These are phyloP conservation scores for Hassar affinis DNA, from an alignment of 2,113 vertebrate species.

Conservation along the genomic window DNA sequence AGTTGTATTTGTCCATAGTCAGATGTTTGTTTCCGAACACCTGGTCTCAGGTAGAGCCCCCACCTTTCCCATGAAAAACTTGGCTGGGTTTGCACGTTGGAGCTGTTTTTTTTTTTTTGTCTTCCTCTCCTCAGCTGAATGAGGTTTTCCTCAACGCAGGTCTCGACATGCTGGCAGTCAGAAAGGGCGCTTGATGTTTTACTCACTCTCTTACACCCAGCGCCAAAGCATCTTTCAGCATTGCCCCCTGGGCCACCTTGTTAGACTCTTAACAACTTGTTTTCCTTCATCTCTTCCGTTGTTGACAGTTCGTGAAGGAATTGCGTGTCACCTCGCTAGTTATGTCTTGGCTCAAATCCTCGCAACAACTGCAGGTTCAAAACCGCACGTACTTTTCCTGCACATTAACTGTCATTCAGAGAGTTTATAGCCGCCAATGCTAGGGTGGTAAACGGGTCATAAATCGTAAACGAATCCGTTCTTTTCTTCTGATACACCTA, in stretches of 20 bases:
- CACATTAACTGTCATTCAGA: conserved; percentile 43
- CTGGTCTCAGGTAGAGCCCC: conserved; percentile 7
- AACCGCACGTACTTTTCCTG: conserved; percentile 60
- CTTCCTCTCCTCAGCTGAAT: neutral
- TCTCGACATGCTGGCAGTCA: conserved; percentile 52
- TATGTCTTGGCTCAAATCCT: conserved; percentile 64
- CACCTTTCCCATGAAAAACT: neutral
- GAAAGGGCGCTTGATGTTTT: conserved; percentile 66
- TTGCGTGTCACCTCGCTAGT: conserved; percentile 58
- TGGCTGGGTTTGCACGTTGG: neutral
- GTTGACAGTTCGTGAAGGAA: conserved; percentile 69
- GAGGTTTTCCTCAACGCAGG: conserved; percentile 31
- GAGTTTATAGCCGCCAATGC: neutral
- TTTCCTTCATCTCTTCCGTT: conserved; percentile 64
- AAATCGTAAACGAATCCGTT: neutral
- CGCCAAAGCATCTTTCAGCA: conserved; percentile 66
- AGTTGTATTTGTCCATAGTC: neutral
- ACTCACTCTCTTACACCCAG: conserved; percentile 57
- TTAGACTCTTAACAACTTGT: conserved; percentile 74
- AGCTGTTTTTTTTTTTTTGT: neutral
- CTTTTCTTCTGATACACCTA: neutral
- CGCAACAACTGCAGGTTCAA: conserved; percentile 58
- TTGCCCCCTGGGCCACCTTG: conserved; percentile 72
- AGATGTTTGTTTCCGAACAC: neutral
- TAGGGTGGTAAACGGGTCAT: neutral